A percentile compares a stretch with the other conserved stretches of the same genome.
Evolutionary conservation across 2,113 vertebrate genomes (phyloP).

Genomic region (Neodon shergylaensis): DNA sequence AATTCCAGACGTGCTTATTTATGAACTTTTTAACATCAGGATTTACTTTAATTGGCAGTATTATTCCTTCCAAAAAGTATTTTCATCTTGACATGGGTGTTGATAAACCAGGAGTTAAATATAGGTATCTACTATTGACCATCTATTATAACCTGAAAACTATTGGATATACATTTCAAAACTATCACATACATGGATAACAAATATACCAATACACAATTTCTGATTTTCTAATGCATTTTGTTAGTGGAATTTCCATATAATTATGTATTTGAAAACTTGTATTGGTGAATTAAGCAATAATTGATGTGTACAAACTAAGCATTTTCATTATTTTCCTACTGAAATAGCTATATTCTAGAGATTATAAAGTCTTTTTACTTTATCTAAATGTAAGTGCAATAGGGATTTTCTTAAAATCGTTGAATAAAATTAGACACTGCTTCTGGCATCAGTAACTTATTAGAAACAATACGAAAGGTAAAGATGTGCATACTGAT

Average conservation of each 20-base stretch:
- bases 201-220: not conserved
- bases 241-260: not conserved
- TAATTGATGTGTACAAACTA: not conserved
- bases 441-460: not conserved
- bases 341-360: not conserved
- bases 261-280: not conserved
- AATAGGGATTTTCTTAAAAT: constrained; percentile 3
- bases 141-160: not conserved
- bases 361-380: constrained; percentile 2
- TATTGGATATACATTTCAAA: not conserved
- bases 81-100: not conserved
- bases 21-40: not conserved
- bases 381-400: constrained; percentile 22
- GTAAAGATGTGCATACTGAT: not conserved
- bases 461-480: constrained; percentile 27
- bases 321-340: not conserved
- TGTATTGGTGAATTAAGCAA: not conserved
- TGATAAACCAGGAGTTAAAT: not conserved
- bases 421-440: not conserved
- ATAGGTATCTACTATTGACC: not conserved
- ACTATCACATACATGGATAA: not conserved
- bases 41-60: not conserved
- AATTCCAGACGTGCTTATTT: not conserved
- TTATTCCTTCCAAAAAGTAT: not conserved
- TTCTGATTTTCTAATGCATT: not conserved